Conservation (phyloP, 2,888 invertebrate genomes). For the Drosophila greeni region DNA sequence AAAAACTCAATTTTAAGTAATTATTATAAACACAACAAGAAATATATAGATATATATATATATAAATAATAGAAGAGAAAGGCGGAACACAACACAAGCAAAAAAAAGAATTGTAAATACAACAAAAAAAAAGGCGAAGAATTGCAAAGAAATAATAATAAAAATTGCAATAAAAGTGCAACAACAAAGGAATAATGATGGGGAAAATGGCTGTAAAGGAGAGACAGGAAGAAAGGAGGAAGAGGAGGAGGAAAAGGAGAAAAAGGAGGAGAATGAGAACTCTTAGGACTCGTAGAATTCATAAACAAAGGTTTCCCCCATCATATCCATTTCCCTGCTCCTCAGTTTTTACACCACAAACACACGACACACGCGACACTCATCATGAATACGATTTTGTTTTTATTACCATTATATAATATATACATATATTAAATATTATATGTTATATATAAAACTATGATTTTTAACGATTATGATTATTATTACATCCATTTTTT, state of each 20-base stretch:
- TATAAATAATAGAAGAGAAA: neutral
- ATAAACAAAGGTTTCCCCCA: neutral
- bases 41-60: constrained; percentile 30
- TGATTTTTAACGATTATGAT: constrained; percentile 41
- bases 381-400: constrained; percentile 19
- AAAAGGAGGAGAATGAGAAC: neutral
- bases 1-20: constrained; percentile 39
- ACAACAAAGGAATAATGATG: neutral
- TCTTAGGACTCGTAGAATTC: too few species aligned
- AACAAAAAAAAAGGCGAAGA: constrained; percentile 33
- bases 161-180: constrained; percentile 11
- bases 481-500: constrained; percentile 1
- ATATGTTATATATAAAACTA: constrained; percentile 23
- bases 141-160: constrained; percentile 24
- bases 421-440: too few species aligned
- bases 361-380: neutral
- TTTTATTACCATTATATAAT: constrained; percentile 14
- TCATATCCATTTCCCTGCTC: neutral
- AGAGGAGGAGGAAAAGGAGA: too few species aligned
- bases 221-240: neutral
- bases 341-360: neutral
- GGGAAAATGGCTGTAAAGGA: neutral
- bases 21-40: constrained; percentile 24
- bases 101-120: constrained; percentile 53
- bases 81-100: constrained; percentile 7